Evolutionary conservation across 2,888 invertebrate species (phyloP).

Genomic region (Patella depressa): DNA sequence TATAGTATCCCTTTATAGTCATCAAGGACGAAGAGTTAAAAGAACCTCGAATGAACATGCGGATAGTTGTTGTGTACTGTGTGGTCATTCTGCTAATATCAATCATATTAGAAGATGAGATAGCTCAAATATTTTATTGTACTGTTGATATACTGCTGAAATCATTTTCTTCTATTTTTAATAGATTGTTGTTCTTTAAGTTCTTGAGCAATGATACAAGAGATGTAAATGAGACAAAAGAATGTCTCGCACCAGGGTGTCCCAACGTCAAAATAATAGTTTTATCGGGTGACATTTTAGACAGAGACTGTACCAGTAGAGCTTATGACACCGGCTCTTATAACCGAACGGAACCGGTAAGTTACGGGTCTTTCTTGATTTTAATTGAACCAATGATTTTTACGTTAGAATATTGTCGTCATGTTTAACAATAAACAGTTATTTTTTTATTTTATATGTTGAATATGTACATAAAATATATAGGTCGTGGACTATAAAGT

Average conservation of each 20-base stretch:
- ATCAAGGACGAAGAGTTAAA: too few relatives aligned
- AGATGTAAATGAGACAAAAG: slow-evolving; percentile 11
- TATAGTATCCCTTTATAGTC: too few relatives aligned
- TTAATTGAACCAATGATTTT: too few relatives aligned
- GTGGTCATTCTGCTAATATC: too few relatives aligned
- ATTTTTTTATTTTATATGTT: background rate
- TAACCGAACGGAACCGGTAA: background rate
- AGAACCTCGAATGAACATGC: too few relatives aligned
- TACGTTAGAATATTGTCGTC: too few relatives aligned
- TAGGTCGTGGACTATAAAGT: too few relatives aligned
- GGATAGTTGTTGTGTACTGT: too few relatives aligned
- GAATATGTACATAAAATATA: too few relatives aligned
- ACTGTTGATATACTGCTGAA: too few relatives aligned
- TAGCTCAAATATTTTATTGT: too few relatives aligned
- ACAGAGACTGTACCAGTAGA: slow-evolving; percentile 31
- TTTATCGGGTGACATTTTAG: slow-evolving; percentile 21
- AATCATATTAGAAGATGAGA: too few relatives aligned
- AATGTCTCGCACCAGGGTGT: slow-evolving; percentile 25
- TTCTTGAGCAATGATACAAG: slow-evolving; percentile 19
- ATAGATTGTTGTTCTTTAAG: slow-evolving; percentile 32
- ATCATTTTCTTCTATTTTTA: background rate
- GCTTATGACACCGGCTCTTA: slow-evolving; percentile 9
- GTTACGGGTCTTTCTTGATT: background rate
- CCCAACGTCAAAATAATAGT: slow-evolving; percentile 23
- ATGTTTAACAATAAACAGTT: background rate